Conservation (phyloP, 2,888 invertebrate species). For the Chaetogeoica ovagalla region DNA sequence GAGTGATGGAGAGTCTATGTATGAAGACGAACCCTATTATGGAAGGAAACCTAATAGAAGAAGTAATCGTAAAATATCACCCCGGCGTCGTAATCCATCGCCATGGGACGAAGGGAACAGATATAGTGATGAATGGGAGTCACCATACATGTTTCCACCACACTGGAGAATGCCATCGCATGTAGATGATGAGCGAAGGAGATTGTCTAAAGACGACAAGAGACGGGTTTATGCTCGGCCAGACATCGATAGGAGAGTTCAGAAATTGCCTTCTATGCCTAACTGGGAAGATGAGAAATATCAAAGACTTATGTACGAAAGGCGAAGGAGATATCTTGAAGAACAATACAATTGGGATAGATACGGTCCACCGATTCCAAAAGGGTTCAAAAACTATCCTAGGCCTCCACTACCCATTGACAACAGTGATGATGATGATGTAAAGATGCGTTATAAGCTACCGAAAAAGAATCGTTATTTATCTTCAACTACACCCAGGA, state of each 20-base stretch:
- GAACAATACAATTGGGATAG: conserved; percentile 43
- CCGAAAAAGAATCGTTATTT: conserved; percentile 43
- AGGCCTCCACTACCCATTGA: conserved; percentile 15
- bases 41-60: conserved; percentile 55
- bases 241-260: conserved; percentile 54
- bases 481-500: conserved; percentile 41
- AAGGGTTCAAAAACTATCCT: conserved; percentile 41
- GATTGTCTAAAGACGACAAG: conserved; percentile 60
- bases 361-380: conserved; percentile 35
- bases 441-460: conserved; percentile 42
- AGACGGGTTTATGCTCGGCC: conserved; percentile 56
- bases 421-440: conserved; percentile 39
- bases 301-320: conserved; percentile 31
- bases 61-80: conserved; percentile 44
- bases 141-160: conserved; percentile 58
- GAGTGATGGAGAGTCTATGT: conserved; percentile 58
- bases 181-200: conserved; percentile 58
- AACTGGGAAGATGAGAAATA: conserved; percentile 51
- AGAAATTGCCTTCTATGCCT: conserved; percentile 18
- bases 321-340: conserved; percentile 37
- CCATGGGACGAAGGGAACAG: conserved; percentile 77
- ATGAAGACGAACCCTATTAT: conserved; percentile 57
- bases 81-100: conserved; percentile 60
- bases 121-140: conserved; percentile 56
- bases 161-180: conserved; percentile 57